Evolutionary conservation across 1,140 invertebrate species (phyloP).

Genomic region (Pseudobourletiella spinata): DNA sequence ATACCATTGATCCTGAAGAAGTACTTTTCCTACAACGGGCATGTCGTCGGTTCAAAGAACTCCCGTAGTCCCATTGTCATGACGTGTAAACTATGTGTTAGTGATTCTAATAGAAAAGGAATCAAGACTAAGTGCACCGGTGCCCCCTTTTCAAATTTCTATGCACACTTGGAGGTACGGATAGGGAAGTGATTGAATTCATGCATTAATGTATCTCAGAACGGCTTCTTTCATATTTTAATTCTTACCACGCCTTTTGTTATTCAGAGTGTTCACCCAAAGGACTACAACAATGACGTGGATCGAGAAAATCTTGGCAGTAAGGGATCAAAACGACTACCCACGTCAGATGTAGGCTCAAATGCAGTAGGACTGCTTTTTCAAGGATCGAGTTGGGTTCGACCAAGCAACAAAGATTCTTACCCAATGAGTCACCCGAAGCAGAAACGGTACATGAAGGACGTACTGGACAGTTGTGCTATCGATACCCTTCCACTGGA

Average conservation of each 20-base stretch:
- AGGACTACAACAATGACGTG: neutral
- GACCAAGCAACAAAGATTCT: neutral
- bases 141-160: neutral
- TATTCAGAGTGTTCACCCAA: neutral
- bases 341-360: neutral
- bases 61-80: neutral
- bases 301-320: neutral
- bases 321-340: neutral
- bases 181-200: neutral
- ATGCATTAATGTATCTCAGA: neutral
- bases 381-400: neutral
- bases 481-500: neutral
- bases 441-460: neutral
- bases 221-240: too few species aligned
- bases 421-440: neutral
- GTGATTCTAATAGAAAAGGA: too few species aligned
- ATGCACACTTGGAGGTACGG: neutral
- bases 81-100: neutral
- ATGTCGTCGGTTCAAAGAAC: neutral
- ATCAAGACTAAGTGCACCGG: neutral
- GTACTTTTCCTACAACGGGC: neutral
- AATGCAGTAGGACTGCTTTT: neutral
- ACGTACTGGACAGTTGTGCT: neutral
- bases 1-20: neutral
- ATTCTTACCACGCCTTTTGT: too few species aligned